phyloP scores from a whole-genome alignment of 35 echinoderm and acorn worm genomes.

The Apostichopus parvimensis region DNA sequence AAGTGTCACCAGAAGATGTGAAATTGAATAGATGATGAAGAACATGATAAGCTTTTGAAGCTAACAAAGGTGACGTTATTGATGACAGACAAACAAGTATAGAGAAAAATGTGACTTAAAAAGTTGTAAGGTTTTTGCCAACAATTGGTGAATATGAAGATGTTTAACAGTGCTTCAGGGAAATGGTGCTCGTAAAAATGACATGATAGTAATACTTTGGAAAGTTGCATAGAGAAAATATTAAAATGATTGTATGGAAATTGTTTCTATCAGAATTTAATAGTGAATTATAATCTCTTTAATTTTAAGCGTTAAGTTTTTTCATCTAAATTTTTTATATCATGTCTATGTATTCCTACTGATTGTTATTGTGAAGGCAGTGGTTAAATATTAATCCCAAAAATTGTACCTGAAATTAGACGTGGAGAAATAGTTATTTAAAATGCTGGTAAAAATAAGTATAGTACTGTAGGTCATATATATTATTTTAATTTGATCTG shows the following conservation, averaged over 20 bases:
- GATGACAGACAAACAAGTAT: background rate
- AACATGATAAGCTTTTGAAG: background rate
- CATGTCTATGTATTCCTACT: background rate
- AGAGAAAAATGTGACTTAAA: background rate
- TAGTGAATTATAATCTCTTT: conserved; percentile 15
- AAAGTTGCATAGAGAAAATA: background rate
- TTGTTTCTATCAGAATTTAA: background rate
- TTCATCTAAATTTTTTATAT: background rate
- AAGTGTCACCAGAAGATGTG: background rate
- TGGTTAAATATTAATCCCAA: too few relatives aligned
- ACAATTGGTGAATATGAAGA: background rate
- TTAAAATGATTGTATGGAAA: background rate
- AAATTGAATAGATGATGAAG: too few relatives aligned
- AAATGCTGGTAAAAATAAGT: too few relatives aligned
- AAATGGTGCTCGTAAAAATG: conserved; percentile 9
- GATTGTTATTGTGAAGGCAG: too few relatives aligned
- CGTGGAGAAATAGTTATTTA: too few relatives aligned
- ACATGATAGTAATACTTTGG: background rate
- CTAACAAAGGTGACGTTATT: background rate
- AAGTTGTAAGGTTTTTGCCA: background rate
- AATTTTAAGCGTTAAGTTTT: background rate
- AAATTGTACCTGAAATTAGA: too few relatives aligned
- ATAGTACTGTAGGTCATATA: too few relatives aligned
- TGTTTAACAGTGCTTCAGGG: background rate
- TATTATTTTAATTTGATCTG: too few relatives aligned